Evolutionary conservation across 2,888 invertebrate genomes (phyloP).

Genomic region (Neoaliturus tenellus): DNA sequence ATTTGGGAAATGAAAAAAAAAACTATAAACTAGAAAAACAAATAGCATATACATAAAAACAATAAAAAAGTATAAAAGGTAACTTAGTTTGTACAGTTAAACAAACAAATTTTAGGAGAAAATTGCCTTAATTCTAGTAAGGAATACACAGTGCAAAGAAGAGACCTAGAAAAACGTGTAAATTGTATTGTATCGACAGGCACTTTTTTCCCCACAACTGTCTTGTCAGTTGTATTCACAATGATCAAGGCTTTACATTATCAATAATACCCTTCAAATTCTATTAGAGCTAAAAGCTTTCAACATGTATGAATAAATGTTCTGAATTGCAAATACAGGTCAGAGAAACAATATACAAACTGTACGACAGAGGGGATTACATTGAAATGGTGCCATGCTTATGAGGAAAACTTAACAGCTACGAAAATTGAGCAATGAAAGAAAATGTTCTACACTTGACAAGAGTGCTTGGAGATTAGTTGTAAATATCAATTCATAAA

Average conservation of each 20-base stretch:
- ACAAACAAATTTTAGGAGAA: not conserved
- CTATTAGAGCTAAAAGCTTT: not conserved
- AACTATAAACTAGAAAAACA: not conserved
- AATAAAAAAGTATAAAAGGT: not conserved
- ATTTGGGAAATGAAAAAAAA: not conserved
- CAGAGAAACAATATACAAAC: not conserved
- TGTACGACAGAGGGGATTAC: not conserved
- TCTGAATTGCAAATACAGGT: not conserved
- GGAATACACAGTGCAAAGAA: not conserved
- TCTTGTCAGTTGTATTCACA: constrained; percentile 4
- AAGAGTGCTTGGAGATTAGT: too few relatives aligned
- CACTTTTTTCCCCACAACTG: constrained; percentile 3
- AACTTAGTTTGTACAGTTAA: not conserved
- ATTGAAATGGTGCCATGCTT: not conserved
- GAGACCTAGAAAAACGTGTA: not conserved
- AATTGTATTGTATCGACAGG: constrained; percentile 10
- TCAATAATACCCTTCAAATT: not conserved
- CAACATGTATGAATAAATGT: not conserved
- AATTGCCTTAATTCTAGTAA: not conserved
- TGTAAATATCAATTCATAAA: too few relatives aligned
- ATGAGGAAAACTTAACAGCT: not conserved
- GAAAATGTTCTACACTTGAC: not conserved
- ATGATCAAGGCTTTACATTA: constrained; percentile 11
- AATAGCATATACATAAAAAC: not conserved
- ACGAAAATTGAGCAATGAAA: too few relatives aligned